Evolutionary conservation across 2,888 invertebrate species (phyloP), one percentile per base, ranked within the genome.

Genomic region (Agrotis clavis): DNA sequence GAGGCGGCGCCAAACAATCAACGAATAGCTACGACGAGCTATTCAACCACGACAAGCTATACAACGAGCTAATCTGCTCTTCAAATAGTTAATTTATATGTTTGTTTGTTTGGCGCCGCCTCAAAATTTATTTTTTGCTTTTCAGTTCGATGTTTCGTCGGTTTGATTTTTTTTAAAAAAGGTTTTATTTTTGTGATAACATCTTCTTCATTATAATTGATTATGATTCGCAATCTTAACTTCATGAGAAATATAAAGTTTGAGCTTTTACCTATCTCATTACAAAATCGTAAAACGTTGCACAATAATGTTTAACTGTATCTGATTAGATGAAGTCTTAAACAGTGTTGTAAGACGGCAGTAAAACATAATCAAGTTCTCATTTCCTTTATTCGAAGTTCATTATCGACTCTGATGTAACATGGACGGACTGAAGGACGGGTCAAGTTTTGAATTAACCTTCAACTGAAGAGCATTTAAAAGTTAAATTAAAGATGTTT

Each of bases 361-460:
- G 54, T 69, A 66, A 78, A 82, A 77, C 21, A 53, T 77, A 63
- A 70, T 77, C 48, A 66, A 65, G 57, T 61, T 48, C 56, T 19
- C 53, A 41, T 81, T 78, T 65, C 70, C 70, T 81, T 51, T 66
- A 66, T 59, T 59, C 61, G 64, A 78, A 82, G 70, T 78, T 78
- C 82, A 78, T 77, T 82, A 77, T 65, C 60, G 56, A 66, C n/a
- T 67, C n/a, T 70, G 71, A 78, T 62, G 73, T 51, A 61, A 71
- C 45, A 73, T 53, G 19, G 41, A 59, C 18, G n/a, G n/a, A n/a
- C n/a, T n/a, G n/a, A n/a, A n/a, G n/a, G n/a, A n/a, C n/a, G 45
- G n/a, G 48, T 57, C 25, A 63, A 47, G 71, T 77, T 82, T 71
- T 45, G 21, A 77, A 54, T 60, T 35, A 48, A 47, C 47, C 19